Evolutionary conservation across 2,797 vertebrate species (phyloP), one percentile per base, ranked within the genome.

Genomic region (Schizopygopsis pylzovi): DNA sequence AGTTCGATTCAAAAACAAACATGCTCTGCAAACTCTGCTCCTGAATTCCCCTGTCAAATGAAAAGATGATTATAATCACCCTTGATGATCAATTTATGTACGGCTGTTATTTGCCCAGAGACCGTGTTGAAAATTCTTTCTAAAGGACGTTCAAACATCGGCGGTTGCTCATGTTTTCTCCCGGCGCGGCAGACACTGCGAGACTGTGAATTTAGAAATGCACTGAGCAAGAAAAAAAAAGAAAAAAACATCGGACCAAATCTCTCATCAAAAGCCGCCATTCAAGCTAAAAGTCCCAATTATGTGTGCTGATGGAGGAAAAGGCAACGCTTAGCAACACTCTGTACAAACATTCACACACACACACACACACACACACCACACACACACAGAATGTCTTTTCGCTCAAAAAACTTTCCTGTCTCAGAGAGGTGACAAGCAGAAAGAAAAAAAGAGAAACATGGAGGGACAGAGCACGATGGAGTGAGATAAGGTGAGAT

Each of bases 41-140:
- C 56, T 54, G 77, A 73, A 20, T 43, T 91, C 91, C 90, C 91
- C 89, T 89, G 92, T 79, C 33, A 91, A 93, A 94, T 93, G 88
- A 94, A 91, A 94, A 93, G 90, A 94, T 93, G 94, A 93, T 94
- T 93, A 90, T 67, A 85, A 88, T 86, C 87, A 91, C 92, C 92
- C 94, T 93, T 95, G 93, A 95, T 95, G 92, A 95, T 94, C 92
- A 94, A 94, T 95, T 95, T 90, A 94, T 95, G 93, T 91, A 79
- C 81, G 47, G 61, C 86, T 86, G 84, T 72, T 77, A 41, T 68
- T 75, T 54, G 82, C 71, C 78, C 86, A 67, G 77, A 87, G 83
- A 86, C 81, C 65, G n/a, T 90, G 91, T 84, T 91, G 73, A 81
- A 81, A 88, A 95, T 94, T 95, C 94, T 91, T 89, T 94, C 91